Percentiles rank a stretch among this genome's conserved stretches.
phyloP scores from a whole-genome alignment of 2,797 vertebrate species.

The Acanthurus lineatus region DNA sequence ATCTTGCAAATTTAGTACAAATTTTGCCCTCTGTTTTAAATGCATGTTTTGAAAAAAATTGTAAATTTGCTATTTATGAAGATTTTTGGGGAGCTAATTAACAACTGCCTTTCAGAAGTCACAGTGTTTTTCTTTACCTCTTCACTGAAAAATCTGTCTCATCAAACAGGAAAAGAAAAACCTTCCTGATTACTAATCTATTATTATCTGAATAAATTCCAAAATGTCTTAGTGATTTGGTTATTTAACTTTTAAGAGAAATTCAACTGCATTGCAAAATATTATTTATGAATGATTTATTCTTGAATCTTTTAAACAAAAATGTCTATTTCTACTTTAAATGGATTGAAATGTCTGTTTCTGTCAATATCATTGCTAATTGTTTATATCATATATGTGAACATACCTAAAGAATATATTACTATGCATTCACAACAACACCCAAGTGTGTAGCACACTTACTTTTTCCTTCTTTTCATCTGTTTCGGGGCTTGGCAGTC shows the following conservation, averaged over 20 bases:
- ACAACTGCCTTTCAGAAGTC: background rate
- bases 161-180: background rate
- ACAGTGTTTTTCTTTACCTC: background rate
- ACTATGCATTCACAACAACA: background rate
- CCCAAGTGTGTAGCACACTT: conserved; percentile 46
- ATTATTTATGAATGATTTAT: too few species aligned
- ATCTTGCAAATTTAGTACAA: background rate
- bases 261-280: too few species aligned
- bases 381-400: background rate
- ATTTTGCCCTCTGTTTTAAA: too few species aligned
- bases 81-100: background rate
- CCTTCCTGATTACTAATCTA: background rate
- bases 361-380: background rate
- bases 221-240: too few species aligned
- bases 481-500: conserved; percentile 85
- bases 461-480: conserved; percentile 96
- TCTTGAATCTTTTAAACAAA: background rate
- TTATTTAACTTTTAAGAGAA: too few species aligned
- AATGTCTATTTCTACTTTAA: background rate
- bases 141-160: background rate
- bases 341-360: background rate
- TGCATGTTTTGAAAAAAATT: background rate
- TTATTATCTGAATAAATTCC: background rate
- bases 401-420: background rate
- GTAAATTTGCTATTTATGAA: background rate